These are phyloP conservation scores for Procambarus clarkii DNA, from an alignment of 1,140 invertebrate species.

Conservation along the genomic window DNA sequence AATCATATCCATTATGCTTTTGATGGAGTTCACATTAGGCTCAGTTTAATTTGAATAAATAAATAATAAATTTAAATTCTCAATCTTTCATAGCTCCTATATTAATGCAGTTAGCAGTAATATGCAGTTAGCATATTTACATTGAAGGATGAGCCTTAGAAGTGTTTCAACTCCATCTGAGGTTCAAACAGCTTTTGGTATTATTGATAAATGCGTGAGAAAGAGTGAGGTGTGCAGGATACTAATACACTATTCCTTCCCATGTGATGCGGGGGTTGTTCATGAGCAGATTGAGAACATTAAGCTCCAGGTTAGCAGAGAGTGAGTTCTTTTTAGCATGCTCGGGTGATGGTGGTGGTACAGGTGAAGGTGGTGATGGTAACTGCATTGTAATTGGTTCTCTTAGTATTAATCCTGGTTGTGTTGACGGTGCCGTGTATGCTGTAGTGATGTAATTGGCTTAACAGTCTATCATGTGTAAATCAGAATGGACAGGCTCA, in stretches of 20 bases:
- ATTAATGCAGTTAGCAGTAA: neutral
- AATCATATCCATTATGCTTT: conserved; percentile 24
- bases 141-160: conserved; percentile 21
- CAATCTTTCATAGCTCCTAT: neutral
- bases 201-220: conserved; percentile 5
- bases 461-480: neutral
- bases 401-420: conserved; percentile 19
- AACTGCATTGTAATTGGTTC: neutral
- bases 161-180: conserved; percentile 49
- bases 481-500: neutral
- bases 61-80: neutral
- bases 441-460: neutral
- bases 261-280: conserved; percentile 58
- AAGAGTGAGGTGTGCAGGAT: conserved; percentile 25
- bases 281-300: conserved; percentile 70
- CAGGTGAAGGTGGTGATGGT: conserved; percentile 24
- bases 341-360: conserved; percentile 39
- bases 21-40: conserved; percentile 28
- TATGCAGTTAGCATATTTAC: neutral
- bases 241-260: conserved; percentile 65
- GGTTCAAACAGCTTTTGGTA: conserved; percentile 29
- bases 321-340: conserved; percentile 66
- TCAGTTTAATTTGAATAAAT: neutral
- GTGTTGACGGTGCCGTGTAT: neutral
- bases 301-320: conserved; percentile 63